These are phyloP conservation scores for Netelia melanura DNA, from an alignment of 2,888 invertebrate species.

Conservation along the genomic window DNA sequence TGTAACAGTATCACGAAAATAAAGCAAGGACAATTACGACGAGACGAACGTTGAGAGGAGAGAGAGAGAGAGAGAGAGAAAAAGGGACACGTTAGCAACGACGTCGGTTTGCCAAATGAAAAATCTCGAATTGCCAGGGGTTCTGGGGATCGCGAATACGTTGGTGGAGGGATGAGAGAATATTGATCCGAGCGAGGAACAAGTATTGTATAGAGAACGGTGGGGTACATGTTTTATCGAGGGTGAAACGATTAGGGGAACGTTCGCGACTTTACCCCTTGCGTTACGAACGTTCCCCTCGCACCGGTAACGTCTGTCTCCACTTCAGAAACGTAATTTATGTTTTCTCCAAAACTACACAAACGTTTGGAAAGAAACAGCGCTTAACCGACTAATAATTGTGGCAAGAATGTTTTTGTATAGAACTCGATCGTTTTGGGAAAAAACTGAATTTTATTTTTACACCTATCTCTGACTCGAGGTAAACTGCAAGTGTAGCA, in stretches of 20 bases:
- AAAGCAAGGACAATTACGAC: background rate
- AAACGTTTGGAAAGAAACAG: slow-evolving; percentile 19
- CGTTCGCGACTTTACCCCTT: slow-evolving; percentile 48
- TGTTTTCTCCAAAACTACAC: background rate
- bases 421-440: background rate
- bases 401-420: background rate
- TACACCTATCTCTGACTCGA: background rate
- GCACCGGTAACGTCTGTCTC: background rate
- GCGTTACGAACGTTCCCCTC: slow-evolving; percentile 14
- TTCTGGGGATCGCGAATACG: slow-evolving; percentile 63
- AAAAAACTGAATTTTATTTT: background rate
- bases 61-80: slow-evolving; percentile 31
- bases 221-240: background rate
- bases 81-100: slow-evolving; percentile 31
- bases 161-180: slow-evolving; percentile 68
- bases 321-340: background rate
- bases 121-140: slow-evolving; percentile 57
- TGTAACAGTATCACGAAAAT: background rate
- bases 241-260: slow-evolving; percentile 12
- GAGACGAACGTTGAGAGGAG: background rate
- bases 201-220: background rate
- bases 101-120: slow-evolving; percentile 57
- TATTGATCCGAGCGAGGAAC: slow-evolving; percentile 68
- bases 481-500: no score
- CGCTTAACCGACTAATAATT: no score